phyloP scores from a whole-genome alignment of 35 echinoderm and acorn worm genomes.

The Hemicentrotus pulcherrimus region DNA sequence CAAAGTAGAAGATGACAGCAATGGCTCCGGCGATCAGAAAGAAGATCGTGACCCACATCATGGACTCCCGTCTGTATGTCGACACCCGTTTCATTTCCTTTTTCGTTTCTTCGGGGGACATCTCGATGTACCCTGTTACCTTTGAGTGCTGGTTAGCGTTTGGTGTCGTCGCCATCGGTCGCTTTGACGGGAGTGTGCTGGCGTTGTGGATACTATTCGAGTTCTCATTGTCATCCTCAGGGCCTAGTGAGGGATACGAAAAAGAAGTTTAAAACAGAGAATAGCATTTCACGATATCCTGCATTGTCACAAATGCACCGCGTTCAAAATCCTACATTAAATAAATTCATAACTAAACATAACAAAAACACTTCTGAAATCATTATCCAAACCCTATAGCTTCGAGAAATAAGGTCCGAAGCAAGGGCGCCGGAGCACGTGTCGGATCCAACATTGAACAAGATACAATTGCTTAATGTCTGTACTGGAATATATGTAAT shows the following conservation, averaged over 20 bases:
- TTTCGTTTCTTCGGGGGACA: background rate
- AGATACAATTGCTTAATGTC: no score
- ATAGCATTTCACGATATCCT: no score
- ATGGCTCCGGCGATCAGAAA: background rate
- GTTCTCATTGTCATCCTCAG: background rate
- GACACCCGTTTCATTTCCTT: background rate
- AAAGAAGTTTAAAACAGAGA: no score
- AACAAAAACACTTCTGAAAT: no score
- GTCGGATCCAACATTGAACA: no score
- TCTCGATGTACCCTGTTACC: background rate
- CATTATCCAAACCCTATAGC: no score
- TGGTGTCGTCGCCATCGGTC: background rate
- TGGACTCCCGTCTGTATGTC: background rate
- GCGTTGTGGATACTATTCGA: background rate
- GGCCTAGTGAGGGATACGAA: background rate
- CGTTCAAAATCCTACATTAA: no score
- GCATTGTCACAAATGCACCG: no score
- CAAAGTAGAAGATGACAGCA: constrained; percentile 11
- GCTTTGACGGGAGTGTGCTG: constrained; percentile 19
- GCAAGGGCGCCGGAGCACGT: no score
- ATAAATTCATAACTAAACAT: no score
- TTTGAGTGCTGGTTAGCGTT: background rate
- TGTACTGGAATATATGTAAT: no score
- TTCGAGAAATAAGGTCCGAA: no score
- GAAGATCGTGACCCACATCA: constrained; percentile 23